Evolutionary conservation across 2,888 invertebrate genomes (phyloP), one percentile per base, ranked within the genome.

Genomic region (Gastracanthus pulcherrimus): DNA sequence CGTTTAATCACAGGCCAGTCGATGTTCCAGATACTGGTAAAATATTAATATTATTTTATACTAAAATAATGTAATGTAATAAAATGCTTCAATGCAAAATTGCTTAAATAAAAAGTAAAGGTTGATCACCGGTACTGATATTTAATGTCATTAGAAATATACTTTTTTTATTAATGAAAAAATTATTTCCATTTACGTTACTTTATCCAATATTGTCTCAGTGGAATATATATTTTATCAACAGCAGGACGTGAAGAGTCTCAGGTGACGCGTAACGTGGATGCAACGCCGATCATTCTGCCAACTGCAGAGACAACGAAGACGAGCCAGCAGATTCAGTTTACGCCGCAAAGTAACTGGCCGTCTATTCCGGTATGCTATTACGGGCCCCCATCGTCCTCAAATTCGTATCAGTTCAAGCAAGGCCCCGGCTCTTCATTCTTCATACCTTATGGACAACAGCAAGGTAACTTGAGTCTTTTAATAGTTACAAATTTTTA

Each of bases 261-360:
- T 77, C 80, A 74, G 41, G 64, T 78, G 71, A 78, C 76, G 38
- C 74, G 38, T 2, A 78, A 78, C 69, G 41, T 78, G 36, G 77
- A 70, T 4, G 23, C 75, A 29, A 60, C 70, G 13, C 71, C 75
- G 48, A 72, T 77, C 31, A 78, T 76, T 38, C 26, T 77, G 29
- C 81, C 81, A 7, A 79, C 88, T 1, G 87, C 86, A 0, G 89
- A 90, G 71, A 89, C 86, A 0, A 85, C 86, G 38, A 87, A 89
- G 83, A 86, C 89, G 6, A 87, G 86, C 69, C 89, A 90, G 69
- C 90, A 89, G 62, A 72, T 89, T 36, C 89, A 88, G 60, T 84
- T 87, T 13, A 87, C 86, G 0, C 87, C 89, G 2, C 84, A 86
- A 5, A 83, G 86, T 69, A 80, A 84, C 0, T 86, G 87, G 86